A percentile compares a stretch with the other conserved stretches of the same genome.
Conservation (phyloP, 2,113 vertebrate genomes). For the Columba livia region DNA sequence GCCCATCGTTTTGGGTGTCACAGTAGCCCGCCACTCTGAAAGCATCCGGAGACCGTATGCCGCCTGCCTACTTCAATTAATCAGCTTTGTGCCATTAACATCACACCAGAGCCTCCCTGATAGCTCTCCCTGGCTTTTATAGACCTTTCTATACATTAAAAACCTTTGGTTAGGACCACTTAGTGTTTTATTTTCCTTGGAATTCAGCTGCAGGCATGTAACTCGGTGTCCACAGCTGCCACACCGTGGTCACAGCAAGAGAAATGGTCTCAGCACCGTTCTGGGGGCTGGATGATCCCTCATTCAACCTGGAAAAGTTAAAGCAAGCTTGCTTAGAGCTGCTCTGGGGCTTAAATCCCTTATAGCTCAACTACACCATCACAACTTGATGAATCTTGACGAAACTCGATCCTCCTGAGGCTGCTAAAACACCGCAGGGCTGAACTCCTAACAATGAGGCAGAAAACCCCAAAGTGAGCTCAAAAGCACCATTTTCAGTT, state of each 20-base stretch:
- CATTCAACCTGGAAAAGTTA: neutral
- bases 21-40: neutral
- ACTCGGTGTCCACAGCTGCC: neutral
- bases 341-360: neutral
- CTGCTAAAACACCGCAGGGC: neutral
- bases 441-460: fast-evolving
- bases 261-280: neutral
- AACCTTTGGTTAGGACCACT: neutral
- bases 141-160: neutral
- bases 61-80: neutral
- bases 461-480: neutral
- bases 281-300: neutral
- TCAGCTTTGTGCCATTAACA: neutral
- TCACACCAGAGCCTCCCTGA: neutral
- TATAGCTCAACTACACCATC: neutral
- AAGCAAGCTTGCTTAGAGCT: neutral
- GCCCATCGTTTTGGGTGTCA: neutral
- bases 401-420: fast-evolving
- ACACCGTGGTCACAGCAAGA: neutral
- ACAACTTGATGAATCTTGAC: neutral
- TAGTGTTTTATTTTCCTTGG: neutral
- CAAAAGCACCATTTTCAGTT: neutral
- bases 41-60: constrained; percentile 8
- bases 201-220: neutral
- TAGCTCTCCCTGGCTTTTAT: neutral